Evolutionary conservation across 2,797 vertebrate species (phyloP), one percentile per base, ranked within the genome.

Genomic region (Denticeps clupeoides): DNA sequence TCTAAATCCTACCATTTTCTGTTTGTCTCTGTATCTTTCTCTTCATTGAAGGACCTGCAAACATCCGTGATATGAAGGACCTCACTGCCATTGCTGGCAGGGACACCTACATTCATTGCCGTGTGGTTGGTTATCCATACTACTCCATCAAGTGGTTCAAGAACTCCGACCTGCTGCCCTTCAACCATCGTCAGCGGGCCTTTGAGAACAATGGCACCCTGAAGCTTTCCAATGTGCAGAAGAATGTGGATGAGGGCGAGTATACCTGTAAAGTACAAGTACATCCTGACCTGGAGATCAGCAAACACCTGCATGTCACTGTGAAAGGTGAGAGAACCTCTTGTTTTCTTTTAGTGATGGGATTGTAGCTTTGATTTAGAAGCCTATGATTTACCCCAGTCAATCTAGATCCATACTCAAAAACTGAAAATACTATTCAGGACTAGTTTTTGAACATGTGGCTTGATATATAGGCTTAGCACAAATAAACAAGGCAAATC

Each of bases 71-170:
- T 12, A 94, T 99, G 94, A 97, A 90, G 81, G 99, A 99, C 62
- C 91, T 99, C 76, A 99, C 95, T 24, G 95, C 95, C 4, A 94
- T 98, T 37, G 94, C 89, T 0, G 95, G 94, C 11, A 82, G 93
- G 49, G 94, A 99, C 51, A 94, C 90, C 1, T 98, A 92, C 37
- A 90, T 99, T 51, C 93, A 99, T 79, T 99, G 95, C 43, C 90
- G 93, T 1, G 93, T 99, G 49, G 97, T 99, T 7, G 95, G 95
- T 52, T 99, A 99, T 53, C 95, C 95, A 0, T 98, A 98, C 59
- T 99, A 99, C 75, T 99, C 93, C 72, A 98, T 98, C 71, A 97
- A 98, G 66, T 99, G 95, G 95, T 98, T 94, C 76, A 98, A 98
- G 81, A 93, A 97, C 70, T 93, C 91, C 0, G 90, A 91, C 1